Conservation (phyloP, 2,888 invertebrate genomes). For the Drosophila neutralis region DNA sequence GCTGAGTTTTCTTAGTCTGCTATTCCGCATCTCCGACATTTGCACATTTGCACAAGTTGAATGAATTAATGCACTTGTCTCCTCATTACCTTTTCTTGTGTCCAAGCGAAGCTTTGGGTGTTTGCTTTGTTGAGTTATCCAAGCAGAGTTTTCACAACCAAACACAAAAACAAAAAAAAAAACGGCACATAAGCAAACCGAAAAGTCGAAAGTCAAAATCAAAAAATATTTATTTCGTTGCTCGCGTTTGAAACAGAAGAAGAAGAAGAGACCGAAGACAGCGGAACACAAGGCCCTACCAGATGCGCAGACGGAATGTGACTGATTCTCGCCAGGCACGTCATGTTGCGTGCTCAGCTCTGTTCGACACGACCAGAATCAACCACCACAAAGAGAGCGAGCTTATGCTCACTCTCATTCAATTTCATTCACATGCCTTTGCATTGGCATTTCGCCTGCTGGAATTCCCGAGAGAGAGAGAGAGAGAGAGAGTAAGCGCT, state of each 20-base stretch:
- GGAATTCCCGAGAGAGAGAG: slow-evolving; percentile 10
- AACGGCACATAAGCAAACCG: neutral
- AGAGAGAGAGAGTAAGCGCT: neutral
- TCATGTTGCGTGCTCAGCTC: slow-evolving; percentile 56
- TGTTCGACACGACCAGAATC: slow-evolving; percentile 6
- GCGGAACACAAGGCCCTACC: slow-evolving; percentile 41
- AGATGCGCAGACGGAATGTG: slow-evolving; percentile 55
- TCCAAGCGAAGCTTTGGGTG: slow-evolving; percentile 1
- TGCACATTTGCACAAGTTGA: slow-evolving; percentile 3
- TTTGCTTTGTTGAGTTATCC: slow-evolving; percentile 1
- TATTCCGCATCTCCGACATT: neutral
- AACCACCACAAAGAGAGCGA: slow-evolving; percentile 18
- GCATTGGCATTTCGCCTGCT: slow-evolving; percentile 12
- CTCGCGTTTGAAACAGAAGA: slow-evolving; percentile 11
- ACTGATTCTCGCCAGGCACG: slow-evolving; percentile 64
- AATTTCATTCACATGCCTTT: slow-evolving; percentile 2
- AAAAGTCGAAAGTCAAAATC: slow-evolving; percentile 12
- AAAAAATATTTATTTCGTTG: slow-evolving; percentile 16
- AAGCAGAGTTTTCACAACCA: slow-evolving; percentile 18
- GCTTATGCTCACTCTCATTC: slow-evolving; percentile 4
- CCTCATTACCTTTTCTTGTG: slow-evolving; percentile 28
- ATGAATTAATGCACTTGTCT: slow-evolving; percentile 47
- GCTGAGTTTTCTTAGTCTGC: neutral
- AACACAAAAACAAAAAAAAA: slow-evolving; percentile 3
- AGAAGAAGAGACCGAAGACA: neutral